Base-by-base conservation (phyloP, 1,140 invertebrate species). In the Neoseiulus cucumeris region DNA sequence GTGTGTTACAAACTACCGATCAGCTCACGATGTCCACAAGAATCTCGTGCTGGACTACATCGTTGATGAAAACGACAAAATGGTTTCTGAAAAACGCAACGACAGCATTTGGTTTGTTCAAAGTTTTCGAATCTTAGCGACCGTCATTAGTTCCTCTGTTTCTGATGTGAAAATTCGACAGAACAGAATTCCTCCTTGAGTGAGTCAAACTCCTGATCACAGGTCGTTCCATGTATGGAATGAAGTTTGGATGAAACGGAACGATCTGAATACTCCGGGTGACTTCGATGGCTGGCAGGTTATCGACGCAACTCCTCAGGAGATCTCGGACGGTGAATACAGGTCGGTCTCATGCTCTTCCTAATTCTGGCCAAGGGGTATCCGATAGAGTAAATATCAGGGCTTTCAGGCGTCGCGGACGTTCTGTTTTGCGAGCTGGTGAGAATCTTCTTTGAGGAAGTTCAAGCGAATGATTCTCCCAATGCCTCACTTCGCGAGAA, bases 171-270 rank as follows among this genome's bases (percentile, higher is more conserved):
- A n/a, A n/a, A n/a, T n/a, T n/a, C n/a, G n/a, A n/a, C n/a, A n/a
- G n/a, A n/a, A n/a, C n/a, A n/a, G n/a, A 47, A 47, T 6, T 47
- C 4, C 18, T 6, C 28, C 7, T 47, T 14, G 7, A 17, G 14
- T 47, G 5, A 44, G 47, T 65, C 1, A n/a, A 18, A 47, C 18
- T n/a, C n/a, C n/a, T n/a, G n/a, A n/a, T n/a, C n/a, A 0, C 14
- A 76, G 76, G 86, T 94, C 94, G 72, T 95, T 90, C 74, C 92
- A 95, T 72, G 90, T 93, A 2, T 96, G 91, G 92, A 89, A 90
- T 75, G 91, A 95, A 55, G 85, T 87, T 0, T 95, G 91, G 90
- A 91, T 93, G 84, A 82, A 82, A 64, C 78, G 92, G 22, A 82
- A 85, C 1, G 91, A 96, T 75, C 75, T 95, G 29, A 82, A 83